Evolutionary conservation across 1,140 invertebrate genomes (phyloP).

Genomic region (Brachionus angularis): DNA sequence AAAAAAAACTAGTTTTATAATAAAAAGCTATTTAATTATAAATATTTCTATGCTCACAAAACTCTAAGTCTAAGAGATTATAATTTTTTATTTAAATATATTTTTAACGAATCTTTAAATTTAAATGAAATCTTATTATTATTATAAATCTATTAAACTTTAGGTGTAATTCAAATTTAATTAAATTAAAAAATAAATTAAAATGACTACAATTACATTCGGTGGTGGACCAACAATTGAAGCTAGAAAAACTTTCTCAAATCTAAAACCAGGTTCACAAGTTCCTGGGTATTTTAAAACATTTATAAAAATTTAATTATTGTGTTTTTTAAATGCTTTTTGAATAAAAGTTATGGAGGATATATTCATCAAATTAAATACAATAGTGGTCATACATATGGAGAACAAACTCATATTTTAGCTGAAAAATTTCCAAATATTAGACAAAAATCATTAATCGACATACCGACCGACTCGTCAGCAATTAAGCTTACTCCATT

Average conservation of each 20-base stretch:
- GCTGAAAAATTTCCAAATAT: constrained; percentile 48
- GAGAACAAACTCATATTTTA: constrained; percentile 53
- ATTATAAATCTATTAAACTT: too few relatives aligned
- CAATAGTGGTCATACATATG: constrained; percentile 56
- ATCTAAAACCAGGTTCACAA: constrained; percentile 54
- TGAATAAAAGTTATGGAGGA: constrained; percentile 53
- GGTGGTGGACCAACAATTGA: constrained; percentile 55
- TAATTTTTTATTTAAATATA: too few relatives aligned
- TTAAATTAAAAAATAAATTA: neutral
- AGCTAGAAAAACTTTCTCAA: constrained; percentile 54
- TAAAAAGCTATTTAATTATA: constrained; percentile 42
- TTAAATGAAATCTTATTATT: too few relatives aligned
- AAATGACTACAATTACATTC: constrained; percentile 54
- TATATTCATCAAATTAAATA: constrained; percentile 58
- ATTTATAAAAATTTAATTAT: neutral
- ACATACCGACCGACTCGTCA: neutral
- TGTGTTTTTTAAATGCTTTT: neutral
- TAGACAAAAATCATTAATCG: constrained; percentile 16
- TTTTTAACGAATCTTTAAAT: too few relatives aligned
- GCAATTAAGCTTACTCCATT: constrained; percentile 8
- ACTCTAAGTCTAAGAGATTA: too few relatives aligned
- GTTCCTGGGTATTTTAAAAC: constrained; percentile 58
- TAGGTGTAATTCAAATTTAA: too few relatives aligned
- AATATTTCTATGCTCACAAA: too few relatives aligned
- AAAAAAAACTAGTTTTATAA: too few relatives aligned